Evolutionary conservation across 2,888 invertebrate genomes (phyloP).

Genomic region (Alloscopus bannaensis): DNA sequence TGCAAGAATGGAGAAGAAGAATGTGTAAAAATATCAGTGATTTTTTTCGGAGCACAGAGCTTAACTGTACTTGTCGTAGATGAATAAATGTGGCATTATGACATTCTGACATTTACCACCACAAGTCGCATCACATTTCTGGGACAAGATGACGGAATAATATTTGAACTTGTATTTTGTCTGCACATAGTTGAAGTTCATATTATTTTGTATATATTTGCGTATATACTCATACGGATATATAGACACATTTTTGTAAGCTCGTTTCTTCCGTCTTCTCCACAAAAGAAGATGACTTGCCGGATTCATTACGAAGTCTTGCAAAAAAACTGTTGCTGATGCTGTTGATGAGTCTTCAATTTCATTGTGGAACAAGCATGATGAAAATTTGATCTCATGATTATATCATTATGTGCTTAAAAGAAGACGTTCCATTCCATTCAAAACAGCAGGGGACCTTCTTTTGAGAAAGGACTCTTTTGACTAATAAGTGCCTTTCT

Average conservation of each 20-base stretch:
- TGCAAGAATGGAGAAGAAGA: neutral
- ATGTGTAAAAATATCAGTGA: neutral
- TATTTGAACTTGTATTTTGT: no score
- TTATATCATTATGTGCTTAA: slow-evolving; percentile 58
- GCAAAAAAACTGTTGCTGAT: slow-evolving; percentile 18
- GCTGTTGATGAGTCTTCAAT: slow-evolving; percentile 18
- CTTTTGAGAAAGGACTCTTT: slow-evolving; percentile 39
- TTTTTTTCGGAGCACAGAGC: slow-evolving; percentile 30
- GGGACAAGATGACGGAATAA: slow-evolving; percentile 44
- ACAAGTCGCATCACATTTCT: slow-evolving; percentile 35
- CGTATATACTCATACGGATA: neutral
- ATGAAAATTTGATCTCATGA: slow-evolving; percentile 52
- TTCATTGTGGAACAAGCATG: slow-evolving; percentile 18
- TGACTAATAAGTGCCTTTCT: slow-evolving; percentile 58
- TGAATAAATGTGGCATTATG: slow-evolving; percentile 42
- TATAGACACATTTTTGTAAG: neutral
- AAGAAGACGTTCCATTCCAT: slow-evolving; percentile 52
- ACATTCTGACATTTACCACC: slow-evolving; percentile 43
- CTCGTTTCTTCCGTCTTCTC: slow-evolving; percentile 41
- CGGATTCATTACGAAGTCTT: slow-evolving; percentile 37
- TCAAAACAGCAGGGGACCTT: slow-evolving; percentile 40
- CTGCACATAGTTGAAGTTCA: no score
- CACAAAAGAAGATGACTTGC: slow-evolving; percentile 38
- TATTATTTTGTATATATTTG: no score
- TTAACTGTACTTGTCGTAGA: slow-evolving; percentile 43